Conservation (phyloP, 1,140 invertebrate species). For the Sesamia nonagrioides region DNA sequence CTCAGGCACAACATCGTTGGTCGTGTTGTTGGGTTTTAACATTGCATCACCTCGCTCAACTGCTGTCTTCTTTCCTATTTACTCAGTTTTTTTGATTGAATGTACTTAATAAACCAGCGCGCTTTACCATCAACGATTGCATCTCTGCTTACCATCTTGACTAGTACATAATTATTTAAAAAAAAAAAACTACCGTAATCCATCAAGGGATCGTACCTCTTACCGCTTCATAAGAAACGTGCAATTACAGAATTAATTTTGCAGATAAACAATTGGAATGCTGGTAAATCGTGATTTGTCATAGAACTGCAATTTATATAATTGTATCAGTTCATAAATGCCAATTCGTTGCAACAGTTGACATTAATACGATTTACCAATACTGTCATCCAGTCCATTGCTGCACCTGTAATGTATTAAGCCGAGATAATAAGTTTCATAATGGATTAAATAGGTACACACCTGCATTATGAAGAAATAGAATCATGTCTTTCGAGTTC, state of each 20-base stretch:
- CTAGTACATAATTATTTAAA: too few species aligned
- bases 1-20: too few species aligned
- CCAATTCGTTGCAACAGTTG: conserved; percentile 39
- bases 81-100: too few species aligned
- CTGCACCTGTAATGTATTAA: conserved; percentile 24
- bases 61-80: too few species aligned
- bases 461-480: conserved; percentile 11
- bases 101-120: too few species aligned
- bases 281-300: conserved; percentile 41
- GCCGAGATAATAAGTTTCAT: conserved; percentile 27
- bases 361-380: conserved; percentile 47
- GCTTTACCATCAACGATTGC: too few species aligned
- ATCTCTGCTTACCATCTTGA: too few species aligned
- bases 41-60: too few species aligned
- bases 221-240: neutral
- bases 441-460: conserved; percentile 36
- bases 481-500: conserved; percentile 8
- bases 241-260: conserved; percentile 31
- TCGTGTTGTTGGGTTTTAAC: too few species aligned
- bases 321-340: conserved; percentile 42
- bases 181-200: neutral
- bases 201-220: neutral
- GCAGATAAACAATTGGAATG: conserved; percentile 18
- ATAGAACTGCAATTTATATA: conserved; percentile 29
- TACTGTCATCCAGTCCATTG: conserved; percentile 19